phyloP scores from a whole-genome alignment of 2,888 invertebrate genomes.

The Phrixothrix hirtus region DNA sequence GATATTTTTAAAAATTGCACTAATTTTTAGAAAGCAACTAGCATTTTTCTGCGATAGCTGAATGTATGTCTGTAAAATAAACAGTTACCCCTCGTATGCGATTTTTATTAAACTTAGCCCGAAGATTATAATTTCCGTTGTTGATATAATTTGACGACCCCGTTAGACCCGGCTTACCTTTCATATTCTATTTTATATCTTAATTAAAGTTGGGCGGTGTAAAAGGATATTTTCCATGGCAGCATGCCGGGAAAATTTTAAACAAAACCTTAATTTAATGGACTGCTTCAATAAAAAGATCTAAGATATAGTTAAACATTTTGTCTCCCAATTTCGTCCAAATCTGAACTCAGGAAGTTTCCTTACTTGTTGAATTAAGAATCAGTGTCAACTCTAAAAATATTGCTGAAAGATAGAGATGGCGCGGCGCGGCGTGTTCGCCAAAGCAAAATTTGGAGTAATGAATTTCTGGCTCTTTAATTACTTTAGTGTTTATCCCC shows the following conservation, averaged over 20 bases:
- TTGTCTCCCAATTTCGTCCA: slow-evolving; percentile 11
- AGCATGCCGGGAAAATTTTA: slow-evolving; percentile 6
- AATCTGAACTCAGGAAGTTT: background rate
- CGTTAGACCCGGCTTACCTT: slow-evolving; percentile 8
- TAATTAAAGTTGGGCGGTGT: slow-evolving; percentile 17
- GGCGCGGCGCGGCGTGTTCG: background rate
- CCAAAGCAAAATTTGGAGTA: slow-evolving; percentile 6
- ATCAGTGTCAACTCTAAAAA: no score
- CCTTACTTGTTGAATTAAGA: slow-evolving; percentile 2
- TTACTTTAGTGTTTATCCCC: slow-evolving; percentile 19
- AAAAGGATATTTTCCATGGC: slow-evolving; percentile 8
- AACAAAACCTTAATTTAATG: slow-evolving; percentile 19
- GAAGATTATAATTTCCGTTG: slow-evolving; percentile 10
- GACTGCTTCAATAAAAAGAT: slow-evolving; percentile 5
- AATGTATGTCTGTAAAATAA: no score
- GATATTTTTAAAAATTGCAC: no score
- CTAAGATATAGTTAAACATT: slow-evolving; percentile 10
- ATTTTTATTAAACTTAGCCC: slow-evolving; percentile 14
- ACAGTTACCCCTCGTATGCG: no score
- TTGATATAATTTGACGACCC: slow-evolving; percentile 14
- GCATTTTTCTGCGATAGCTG: no score
- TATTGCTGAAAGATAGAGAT: background rate
- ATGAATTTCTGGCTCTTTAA: slow-evolving; percentile 19
- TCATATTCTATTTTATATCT: slow-evolving; percentile 15
- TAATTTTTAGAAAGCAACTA: no score